A percentile compares a stretch with the other conserved stretches of the same genome.
These are phyloP conservation scores for Thereva unica DNA, from an alignment of 2,888 invertebrate genomes.

Conservation along the genomic window DNA sequence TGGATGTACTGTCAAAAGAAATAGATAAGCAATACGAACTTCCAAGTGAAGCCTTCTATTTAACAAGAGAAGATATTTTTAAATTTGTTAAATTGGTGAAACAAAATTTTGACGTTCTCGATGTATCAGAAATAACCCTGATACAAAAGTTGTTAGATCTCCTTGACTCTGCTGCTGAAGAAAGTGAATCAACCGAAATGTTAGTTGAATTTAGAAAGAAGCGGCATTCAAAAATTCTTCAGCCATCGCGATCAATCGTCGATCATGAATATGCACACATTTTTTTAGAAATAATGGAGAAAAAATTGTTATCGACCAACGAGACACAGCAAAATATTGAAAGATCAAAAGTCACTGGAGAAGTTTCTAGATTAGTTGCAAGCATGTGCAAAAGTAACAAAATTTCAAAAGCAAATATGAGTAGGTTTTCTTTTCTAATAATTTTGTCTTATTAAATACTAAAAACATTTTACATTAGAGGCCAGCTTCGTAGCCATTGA, in stretches of 20 bases:
- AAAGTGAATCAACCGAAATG: background rate
- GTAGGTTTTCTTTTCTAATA: conserved; percentile 12
- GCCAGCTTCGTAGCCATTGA: background rate
- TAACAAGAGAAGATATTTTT: conserved; percentile 3
- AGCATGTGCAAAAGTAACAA: conserved; percentile 27
- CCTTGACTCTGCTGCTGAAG: conserved; percentile 15
- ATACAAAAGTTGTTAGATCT: conserved; percentile 12
- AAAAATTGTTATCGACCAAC: background rate
- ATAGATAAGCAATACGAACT: conserved; percentile 21
- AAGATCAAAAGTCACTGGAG: conserved; percentile 6
- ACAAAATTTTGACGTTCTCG: conserved; percentile 21
- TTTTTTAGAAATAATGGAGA: conserved; percentile 14
- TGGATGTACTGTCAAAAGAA: conserved; percentile 15
- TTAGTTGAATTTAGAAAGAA: conserved; percentile 1
- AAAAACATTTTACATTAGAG: background rate
- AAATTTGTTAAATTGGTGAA: conserved; percentile 15
- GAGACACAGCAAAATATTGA: background rate
- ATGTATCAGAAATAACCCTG: conserved; percentile 3
- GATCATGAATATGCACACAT: conserved; percentile 15
- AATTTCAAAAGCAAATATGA: background rate
- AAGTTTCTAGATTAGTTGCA: conserved; percentile 5
- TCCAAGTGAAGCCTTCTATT: background rate
- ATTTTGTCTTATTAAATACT: background rate
- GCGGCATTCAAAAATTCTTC: background rate
- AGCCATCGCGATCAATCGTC: background rate